Evolutionary conservation across 2,113 vertebrate genomes (phyloP).

Genomic region (Camelus bactrianus): DNA sequence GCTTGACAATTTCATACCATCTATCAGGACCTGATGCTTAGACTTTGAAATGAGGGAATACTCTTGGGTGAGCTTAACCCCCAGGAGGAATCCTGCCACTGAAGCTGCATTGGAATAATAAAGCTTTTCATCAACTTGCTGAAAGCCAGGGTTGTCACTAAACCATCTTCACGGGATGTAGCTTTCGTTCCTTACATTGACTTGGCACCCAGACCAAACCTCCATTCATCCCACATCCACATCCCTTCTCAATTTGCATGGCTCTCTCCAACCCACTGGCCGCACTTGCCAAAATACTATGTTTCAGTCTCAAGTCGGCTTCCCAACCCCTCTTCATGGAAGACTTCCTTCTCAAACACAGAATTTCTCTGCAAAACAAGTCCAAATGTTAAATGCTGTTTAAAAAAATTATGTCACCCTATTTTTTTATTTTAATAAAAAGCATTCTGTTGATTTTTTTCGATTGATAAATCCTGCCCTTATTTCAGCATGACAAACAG

Average conservation of each 20-base stretch:
- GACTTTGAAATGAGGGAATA: constrained; percentile 69
- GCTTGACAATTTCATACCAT: constrained; percentile 32
- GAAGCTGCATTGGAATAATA: constrained; percentile 71
- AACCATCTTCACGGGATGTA: constrained; percentile 69
- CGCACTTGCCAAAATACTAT: constrained; percentile 41
- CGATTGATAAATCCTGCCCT: background rate
- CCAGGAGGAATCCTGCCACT: constrained; percentile 43
- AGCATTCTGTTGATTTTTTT: background rate
- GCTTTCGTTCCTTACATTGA: constrained; percentile 77
- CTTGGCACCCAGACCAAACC: constrained; percentile 79
- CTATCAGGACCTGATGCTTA: constrained; percentile 24
- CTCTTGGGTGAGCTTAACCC: constrained; percentile 58
- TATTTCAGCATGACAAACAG: background rate
- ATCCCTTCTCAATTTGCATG: constrained; percentile 47
- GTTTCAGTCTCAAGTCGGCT: background rate
- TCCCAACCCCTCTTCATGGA: background rate
- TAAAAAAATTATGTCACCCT: background rate
- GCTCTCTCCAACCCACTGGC: constrained; percentile 19
- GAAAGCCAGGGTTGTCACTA: constrained; percentile 78
- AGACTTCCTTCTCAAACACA: background rate
- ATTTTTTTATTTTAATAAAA: background rate
- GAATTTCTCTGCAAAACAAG: background rate
- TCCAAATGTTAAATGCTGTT: background rate
- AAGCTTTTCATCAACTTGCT: constrained; percentile 80
- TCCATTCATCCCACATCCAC: constrained; percentile 75